Conservation (phyloP, 2,888 invertebrate species). For the Lissocephala sabroskyi region DNA sequence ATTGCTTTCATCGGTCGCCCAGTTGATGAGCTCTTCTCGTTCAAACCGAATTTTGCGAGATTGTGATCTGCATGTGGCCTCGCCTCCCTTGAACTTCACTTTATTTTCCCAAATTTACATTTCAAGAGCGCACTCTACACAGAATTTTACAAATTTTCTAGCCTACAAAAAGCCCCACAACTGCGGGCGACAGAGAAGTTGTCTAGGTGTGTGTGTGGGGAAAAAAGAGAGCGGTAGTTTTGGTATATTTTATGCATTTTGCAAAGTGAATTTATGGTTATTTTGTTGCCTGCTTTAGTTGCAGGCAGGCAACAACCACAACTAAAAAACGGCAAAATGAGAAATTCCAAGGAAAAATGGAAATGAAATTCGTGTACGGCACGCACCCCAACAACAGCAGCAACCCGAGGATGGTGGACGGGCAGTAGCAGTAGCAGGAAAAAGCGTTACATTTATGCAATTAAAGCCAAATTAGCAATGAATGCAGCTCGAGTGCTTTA, state of each 20-base stretch:
- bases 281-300: constrained; percentile 21
- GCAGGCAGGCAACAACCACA: no score
- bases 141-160: constrained; percentile 54
- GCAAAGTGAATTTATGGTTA: constrained; percentile 49
- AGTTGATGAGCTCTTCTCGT: background rate
- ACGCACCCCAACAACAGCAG: background rate
- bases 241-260: constrained; percentile 36
- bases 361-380: constrained; percentile 2
- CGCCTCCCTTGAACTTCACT: background rate
- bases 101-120: constrained; percentile 49
- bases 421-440: no score
- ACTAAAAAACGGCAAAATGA: no score
- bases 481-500: constrained; percentile 62
- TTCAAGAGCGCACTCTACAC: constrained; percentile 50
- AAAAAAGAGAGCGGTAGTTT: no score
- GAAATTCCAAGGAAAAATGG: constrained; percentile 28
- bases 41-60: no score
- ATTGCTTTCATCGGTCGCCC: no score
- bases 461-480: constrained; percentile 66
- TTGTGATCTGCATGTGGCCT: background rate
- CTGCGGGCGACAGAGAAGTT: no score
- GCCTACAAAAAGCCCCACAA: no score
- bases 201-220: no score
- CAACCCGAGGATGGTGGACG: constrained; percentile 25
- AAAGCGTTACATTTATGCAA: constrained; percentile 66